Evolutionary conservation across 1,140 invertebrate species (phyloP), one percentile per base, ranked within the genome.

Genomic region (Drosophila sechellia): DNA sequence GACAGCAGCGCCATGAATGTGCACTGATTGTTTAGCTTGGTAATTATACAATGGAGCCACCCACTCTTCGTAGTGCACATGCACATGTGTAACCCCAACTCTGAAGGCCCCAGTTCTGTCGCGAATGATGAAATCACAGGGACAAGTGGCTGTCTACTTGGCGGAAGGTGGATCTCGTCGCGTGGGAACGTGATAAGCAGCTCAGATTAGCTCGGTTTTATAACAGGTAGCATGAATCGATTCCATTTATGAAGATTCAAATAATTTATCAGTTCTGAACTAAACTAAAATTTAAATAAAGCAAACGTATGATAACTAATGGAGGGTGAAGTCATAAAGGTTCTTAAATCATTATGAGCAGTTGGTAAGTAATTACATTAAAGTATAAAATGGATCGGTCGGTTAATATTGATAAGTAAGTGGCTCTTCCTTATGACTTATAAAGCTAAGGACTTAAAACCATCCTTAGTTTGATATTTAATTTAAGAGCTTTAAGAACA

Each of bases 1-100:
- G 83, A 83, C 76, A 87, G 76, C 83, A 64, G 52, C 40, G 45
- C 52, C 71, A 79, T 79, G 79, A 87, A 77, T 89, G 74, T 73
- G 81, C 81, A 79, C 25, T 87, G 81, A 87, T 87, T 87, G 84
- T 79, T 77, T 77, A 61, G 74, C 53, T 35, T 40, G 27, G 49
- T 71, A 70, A 71, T 71, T 71, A 71, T 57, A 71, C 52, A 54
- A 60, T 42, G 58, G 22, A 52, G 58, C 49, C 37, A 71, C 50
- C 68, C 66, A 70, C 45, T 37, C 63, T 4, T 4, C 31, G 15
- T 5, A 50, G 10, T 17, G 6, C 20, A 13, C 12, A 31, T 22
- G 11, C 39, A 4, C 39, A 43, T 13, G n/a, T 43, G 5, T 17
- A 8, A 1, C 20, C 46, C 45, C 3, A n/a, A 27, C 12, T 20